phyloP scores from a whole-genome alignment of 2,113 vertebrate species.

The Corythaixoides concolor region DNA sequence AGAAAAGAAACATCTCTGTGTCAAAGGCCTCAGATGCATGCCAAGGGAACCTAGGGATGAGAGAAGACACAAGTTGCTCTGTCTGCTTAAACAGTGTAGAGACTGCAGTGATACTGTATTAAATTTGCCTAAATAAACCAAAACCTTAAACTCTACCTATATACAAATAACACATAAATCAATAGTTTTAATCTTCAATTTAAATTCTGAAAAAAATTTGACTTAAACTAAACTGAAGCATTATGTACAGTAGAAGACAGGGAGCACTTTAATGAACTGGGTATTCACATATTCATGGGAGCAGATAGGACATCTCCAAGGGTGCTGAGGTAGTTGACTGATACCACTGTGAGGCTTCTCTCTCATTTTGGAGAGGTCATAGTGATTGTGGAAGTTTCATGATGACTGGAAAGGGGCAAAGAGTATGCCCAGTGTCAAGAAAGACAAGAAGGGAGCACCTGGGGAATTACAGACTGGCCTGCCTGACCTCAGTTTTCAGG shows the following conservation, averaged over 20 bases:
- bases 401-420: background rate
- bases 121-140: background rate
- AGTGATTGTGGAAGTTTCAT: background rate
- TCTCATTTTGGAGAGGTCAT: background rate
- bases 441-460: background rate
- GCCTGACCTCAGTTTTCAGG: background rate
- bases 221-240: background rate
- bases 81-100: background rate
- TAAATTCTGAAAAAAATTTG: background rate
- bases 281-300: background rate
- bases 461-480: background rate
- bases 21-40: background rate
- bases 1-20: background rate
- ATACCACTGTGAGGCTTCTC: background rate
- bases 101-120: background rate
- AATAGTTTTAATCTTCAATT: background rate
- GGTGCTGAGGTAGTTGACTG: background rate
- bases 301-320: rapidly evolving
- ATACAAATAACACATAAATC: background rate
- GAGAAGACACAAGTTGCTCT: rapidly evolving
- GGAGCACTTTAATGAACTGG: background rate
- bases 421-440: background rate
- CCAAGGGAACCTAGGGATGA: background rate
- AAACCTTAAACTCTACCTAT: background rate
- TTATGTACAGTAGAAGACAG: background rate